Conservation (phyloP, 2,113 vertebrate genomes). For the Lynx canadensis region DNA sequence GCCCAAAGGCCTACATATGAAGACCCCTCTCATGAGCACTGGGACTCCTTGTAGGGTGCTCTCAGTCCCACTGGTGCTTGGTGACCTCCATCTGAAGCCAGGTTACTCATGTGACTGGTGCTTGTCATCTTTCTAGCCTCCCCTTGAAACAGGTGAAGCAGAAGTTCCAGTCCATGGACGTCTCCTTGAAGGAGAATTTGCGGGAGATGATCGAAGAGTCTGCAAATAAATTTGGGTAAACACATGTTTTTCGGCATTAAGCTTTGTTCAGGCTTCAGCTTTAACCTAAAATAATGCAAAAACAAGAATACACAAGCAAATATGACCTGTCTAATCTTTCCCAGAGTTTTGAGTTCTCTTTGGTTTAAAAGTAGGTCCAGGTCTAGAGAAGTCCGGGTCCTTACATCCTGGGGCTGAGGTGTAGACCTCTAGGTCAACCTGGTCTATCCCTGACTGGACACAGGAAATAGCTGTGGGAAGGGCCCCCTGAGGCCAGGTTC, state of each 20-base stretch:
- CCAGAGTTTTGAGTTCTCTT: background rate
- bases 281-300: background rate
- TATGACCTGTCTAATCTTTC: background rate
- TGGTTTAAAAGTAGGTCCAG: background rate
- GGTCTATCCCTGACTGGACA: background rate
- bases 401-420: background rate
- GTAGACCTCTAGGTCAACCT: background rate
- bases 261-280: background rate
- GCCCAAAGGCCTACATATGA: no score
- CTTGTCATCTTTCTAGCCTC: constrained; percentile 84
- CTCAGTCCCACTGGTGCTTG: fast-evolving
- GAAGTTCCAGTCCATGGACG: constrained; percentile 97
- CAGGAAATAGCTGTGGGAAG: background rate
- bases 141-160: constrained; percentile 97
- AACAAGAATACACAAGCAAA: background rate
- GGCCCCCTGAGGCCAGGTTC: background rate
- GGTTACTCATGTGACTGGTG: fast-evolving
- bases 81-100: background rate
- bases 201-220: constrained; percentile 97
- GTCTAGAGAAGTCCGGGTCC: background rate
- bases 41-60: background rate
- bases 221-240: constrained; percentile 96
- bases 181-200: constrained; percentile 96
- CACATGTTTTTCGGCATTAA: background rate
- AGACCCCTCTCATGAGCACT: background rate